Evolutionary conservation across 1,140 invertebrate genomes (phyloP), one percentile per base, ranked within the genome.

Genomic region (Drosophila gunungcola): DNA sequence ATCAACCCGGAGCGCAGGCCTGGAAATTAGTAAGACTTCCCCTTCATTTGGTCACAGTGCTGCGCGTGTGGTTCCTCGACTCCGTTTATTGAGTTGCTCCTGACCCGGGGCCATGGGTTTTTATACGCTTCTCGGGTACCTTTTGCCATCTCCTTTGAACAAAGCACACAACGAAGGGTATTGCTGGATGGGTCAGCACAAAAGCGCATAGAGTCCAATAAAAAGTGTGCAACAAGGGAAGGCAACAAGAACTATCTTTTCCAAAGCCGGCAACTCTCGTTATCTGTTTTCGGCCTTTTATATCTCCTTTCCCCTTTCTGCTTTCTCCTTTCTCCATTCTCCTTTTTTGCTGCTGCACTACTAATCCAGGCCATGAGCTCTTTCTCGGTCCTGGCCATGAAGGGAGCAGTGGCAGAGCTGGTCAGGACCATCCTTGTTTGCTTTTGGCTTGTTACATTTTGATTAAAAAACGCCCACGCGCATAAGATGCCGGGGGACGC

Each of bases 361-460:
- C 83, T 88, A 88, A 88, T 88, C 83, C 83, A 61, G 84, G 80
- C 60, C 84, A 80, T 68, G 61, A 49, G 54, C 61, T 74, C 46
- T 55, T 21, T 21, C 16, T 21, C 16, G 16, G 57, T 75, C 52
- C 65, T 46, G 61, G 65, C 61, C 73, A 82, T 45, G 58, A 32
- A 21, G 42, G 36, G 42, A 10, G 43, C 29, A n/a, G 51, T 27
- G 6, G 46, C 29, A n/a, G 51, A 32, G 6, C 46, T 21, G 49
- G 41, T 32, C 45, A 54, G 45, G 64, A 68, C 67, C 57, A 57
- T 75, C 76, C 84, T 84, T 89, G 84, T 88, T 88, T 88, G 84
- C 84, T 89, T 88, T 89, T 88, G 84, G 77, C 84, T 89, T 89
- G 84, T 89, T 89, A 89, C 84, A 89, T 89, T 89, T 89, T 89